Conservation (phyloP, 2,888 invertebrate genomes). For the Papilio elwesi region DNA sequence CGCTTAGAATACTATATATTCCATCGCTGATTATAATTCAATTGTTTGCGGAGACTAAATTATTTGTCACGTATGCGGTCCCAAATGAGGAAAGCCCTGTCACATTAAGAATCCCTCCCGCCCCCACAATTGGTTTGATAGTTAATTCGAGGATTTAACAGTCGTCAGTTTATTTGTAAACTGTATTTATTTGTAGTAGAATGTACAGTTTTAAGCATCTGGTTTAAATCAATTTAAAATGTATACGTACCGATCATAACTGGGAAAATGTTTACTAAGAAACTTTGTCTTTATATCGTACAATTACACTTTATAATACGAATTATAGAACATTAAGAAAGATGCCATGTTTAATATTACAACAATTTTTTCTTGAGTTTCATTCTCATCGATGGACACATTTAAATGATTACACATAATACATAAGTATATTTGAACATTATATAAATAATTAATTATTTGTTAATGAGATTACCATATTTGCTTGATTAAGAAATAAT, state of each 20-base stretch:
- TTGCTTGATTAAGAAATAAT: not conserved
- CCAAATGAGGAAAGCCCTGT: too few species aligned
- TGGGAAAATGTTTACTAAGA: constrained; percentile 45
- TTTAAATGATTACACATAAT: not conserved
- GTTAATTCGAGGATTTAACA: too few species aligned
- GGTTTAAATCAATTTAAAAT: constrained; percentile 37
- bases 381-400: not conserved
- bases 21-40: too few species aligned
- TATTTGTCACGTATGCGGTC: too few species aligned
- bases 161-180: too few species aligned
- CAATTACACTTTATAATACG: constrained; percentile 37
- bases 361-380: not conserved
- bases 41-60: too few species aligned
- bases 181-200: not conserved
- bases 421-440: not conserved
- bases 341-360: not conserved
- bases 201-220: constrained; percentile 11
- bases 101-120: too few species aligned
- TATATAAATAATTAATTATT: not conserved
- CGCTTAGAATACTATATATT: not conserved
- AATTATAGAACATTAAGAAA: constrained; percentile 10
- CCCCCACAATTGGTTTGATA: too few species aligned
- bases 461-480: not conserved
- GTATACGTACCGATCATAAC: constrained; percentile 53
- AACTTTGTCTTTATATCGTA: constrained; percentile 37